phyloP scores from a whole-genome alignment of 2,113 vertebrate species.

The Synchiropus splendidus region DNA sequence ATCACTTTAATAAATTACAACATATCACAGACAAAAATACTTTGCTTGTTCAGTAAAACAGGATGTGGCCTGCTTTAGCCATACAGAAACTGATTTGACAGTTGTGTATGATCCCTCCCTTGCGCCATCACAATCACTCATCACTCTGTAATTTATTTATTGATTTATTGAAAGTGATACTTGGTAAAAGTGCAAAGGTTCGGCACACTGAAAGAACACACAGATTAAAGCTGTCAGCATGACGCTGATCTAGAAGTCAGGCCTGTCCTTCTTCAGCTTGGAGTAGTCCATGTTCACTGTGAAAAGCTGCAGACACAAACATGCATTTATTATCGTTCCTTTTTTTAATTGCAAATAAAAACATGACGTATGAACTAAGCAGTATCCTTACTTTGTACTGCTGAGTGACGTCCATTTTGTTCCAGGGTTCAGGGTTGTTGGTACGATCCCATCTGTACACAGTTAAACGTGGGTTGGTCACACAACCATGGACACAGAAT shows the following conservation, averaged over 20 bases:
- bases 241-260: slow-evolving; percentile 74
- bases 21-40: slow-evolving; percentile 30
- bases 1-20: slow-evolving; percentile 48
- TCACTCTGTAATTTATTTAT: too few relatives aligned
- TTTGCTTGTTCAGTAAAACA: slow-evolving; percentile 26
- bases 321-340: neutral
- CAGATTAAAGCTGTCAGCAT: neutral
- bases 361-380: too few relatives aligned
- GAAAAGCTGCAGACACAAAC: slow-evolving; percentile 67
- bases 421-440: slow-evolving; percentile 95
- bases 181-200: slow-evolving; percentile 29
- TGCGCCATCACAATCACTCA: too few relatives aligned
- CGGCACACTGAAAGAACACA: neutral
- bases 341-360: neutral
- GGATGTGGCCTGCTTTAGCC: slow-evolving; percentile 38
- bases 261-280: slow-evolving; percentile 86
- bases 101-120: slow-evolving; percentile 7
- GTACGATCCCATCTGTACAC: slow-evolving; percentile 82
- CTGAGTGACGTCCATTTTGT: slow-evolving; percentile 71
- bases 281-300: slow-evolving; percentile 81
- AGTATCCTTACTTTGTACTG: slow-evolving; percentile 89
- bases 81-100: slow-evolving; percentile 10
- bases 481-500: neutral
- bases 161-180: neutral
- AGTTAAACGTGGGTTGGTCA: too few relatives aligned